A percentile compares a stretch with the other conserved stretches of the same genome.
These are phyloP conservation scores for Drosophila silvestris DNA, from an alignment of 2,888 invertebrate genomes.

Conservation along the genomic window DNA sequence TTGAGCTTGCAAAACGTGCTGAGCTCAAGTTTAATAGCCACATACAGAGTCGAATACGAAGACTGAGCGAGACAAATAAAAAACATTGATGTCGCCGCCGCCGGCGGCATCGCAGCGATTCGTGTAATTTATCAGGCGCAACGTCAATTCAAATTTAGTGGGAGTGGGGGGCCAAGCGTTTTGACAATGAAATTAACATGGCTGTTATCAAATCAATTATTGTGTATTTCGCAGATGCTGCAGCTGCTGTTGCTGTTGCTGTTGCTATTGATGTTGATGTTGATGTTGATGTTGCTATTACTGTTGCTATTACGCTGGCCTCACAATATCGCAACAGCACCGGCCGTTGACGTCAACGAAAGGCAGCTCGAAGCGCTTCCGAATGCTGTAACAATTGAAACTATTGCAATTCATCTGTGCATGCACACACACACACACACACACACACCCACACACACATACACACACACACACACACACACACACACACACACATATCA, in stretches of 20 bases:
- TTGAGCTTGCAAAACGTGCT: conserved; percentile 49
- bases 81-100: conserved; percentile 12
- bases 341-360: conserved; percentile 39
- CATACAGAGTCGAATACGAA: conserved; percentile 13
- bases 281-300: not conserved
- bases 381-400: conserved; percentile 58
- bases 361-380: conserved; percentile 28
- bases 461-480: not conserved
- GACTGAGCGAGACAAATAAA: conserved; percentile 21
- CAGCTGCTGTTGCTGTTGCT: conserved; percentile 18
- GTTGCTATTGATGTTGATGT: not conserved
- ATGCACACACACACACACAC: conserved; percentile 2
- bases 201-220: conserved; percentile 71
- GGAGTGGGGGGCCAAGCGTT: conserved; percentile 39
- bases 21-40: conserved; percentile 21
- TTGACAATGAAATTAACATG: conserved; percentile 67
- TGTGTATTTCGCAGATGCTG: conserved; percentile 38
- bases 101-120: conserved; percentile 42
- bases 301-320: conserved; percentile 17
- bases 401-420: conserved; percentile 42
- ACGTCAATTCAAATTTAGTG: conserved; percentile 60
- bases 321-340: conserved; percentile 20
- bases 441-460: not conserved
- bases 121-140: conserved; percentile 73
- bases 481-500: not conserved